Conservation (phyloP, 2,888 invertebrate species). For the Drosophila silvestris region DNA sequence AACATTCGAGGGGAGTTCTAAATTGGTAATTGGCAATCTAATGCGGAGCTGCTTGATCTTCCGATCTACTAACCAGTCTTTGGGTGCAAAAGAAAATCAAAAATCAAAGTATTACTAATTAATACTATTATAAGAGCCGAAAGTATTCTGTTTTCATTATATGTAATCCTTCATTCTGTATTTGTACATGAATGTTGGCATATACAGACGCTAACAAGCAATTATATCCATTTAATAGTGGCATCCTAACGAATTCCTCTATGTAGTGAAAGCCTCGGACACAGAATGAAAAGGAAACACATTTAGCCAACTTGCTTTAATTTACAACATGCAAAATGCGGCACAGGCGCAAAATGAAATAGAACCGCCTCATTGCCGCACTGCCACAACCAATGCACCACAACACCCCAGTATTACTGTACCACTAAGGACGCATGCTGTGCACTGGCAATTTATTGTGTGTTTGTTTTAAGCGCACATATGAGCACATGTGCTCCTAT, state of each 20-base stretch:
- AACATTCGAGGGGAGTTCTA: conserved; percentile 8
- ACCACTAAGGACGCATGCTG: conserved; percentile 66
- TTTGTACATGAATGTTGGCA: conserved; percentile 9
- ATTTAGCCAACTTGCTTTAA: conserved; percentile 70
- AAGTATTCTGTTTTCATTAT: not conserved
- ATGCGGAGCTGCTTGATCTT: conserved; percentile 9
- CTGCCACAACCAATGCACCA: conserved; percentile 17
- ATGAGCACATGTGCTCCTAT: conserved; percentile 54
- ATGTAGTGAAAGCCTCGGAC: conserved; percentile 52
- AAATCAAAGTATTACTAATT: not conserved
- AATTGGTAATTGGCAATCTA: conserved; percentile 10
- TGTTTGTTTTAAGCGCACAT: conserved; percentile 76
- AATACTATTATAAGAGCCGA: not conserved
- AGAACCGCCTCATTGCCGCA: conserved; percentile 54
- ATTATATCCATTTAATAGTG: conserved; percentile 68
- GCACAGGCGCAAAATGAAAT: conserved; percentile 64
- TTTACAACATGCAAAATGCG: conserved; percentile 76
- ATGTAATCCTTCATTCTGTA: not conserved
- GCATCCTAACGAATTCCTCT: conserved; percentile 65
- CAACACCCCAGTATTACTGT: conserved; percentile 14
- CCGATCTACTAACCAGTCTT: conserved; percentile 5
- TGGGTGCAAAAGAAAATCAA: not conserved
- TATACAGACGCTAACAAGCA: conserved; percentile 45
- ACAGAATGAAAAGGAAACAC: conserved; percentile 44
- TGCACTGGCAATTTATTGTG: conserved; percentile 78